phyloP scores from a whole-genome alignment of 2,888 invertebrate genomes.

The Choreutis nemorana region DNA sequence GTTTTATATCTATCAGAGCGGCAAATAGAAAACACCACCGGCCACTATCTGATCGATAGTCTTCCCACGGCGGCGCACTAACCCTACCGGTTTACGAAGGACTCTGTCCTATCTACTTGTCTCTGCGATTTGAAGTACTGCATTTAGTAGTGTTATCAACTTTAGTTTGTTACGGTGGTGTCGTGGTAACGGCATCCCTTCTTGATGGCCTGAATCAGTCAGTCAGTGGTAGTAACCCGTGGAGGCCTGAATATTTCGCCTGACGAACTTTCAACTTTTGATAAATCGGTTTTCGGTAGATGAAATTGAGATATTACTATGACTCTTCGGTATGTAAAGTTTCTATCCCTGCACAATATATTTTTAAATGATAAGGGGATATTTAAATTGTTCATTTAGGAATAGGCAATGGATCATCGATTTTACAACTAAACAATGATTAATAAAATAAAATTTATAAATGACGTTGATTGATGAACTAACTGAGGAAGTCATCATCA shows the following conservation, averaged over 20 bases:
- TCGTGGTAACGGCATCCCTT: slow-evolving; percentile 33
- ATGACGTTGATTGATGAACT: too few relatives aligned
- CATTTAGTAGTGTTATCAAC: slow-evolving; percentile 25
- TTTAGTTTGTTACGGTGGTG: slow-evolving; percentile 32
- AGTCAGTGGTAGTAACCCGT: slow-evolving; percentile 20
- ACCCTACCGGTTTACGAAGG: slow-evolving; percentile 29
- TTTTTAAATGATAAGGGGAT: too few relatives aligned
- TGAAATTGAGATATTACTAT: slow-evolving; percentile 45
- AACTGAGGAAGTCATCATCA: slow-evolving; percentile 1
- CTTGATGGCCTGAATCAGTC: slow-evolving; percentile 20
- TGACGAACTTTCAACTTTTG: too few relatives aligned
- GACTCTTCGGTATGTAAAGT: slow-evolving; percentile 55
- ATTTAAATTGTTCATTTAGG: too few relatives aligned
- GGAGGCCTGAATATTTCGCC: slow-evolving; percentile 20
- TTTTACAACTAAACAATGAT: too few relatives aligned
- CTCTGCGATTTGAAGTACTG: slow-evolving; percentile 22
- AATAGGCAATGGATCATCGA: too few relatives aligned
- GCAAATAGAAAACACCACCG: slow-evolving; percentile 31
- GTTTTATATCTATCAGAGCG: slow-evolving; percentile 23
- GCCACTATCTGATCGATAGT: slow-evolving; percentile 46
- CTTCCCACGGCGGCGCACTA: slow-evolving; percentile 48
- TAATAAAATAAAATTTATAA: too few relatives aligned
- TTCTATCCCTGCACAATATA: too few relatives aligned
- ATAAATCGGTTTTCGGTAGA: slow-evolving; percentile 1
- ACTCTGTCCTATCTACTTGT: slow-evolving; percentile 13